These are phyloP conservation scores for Tetramorium alpestre DNA, from an alignment of 1,140 invertebrate species.

Conservation along the genomic window DNA sequence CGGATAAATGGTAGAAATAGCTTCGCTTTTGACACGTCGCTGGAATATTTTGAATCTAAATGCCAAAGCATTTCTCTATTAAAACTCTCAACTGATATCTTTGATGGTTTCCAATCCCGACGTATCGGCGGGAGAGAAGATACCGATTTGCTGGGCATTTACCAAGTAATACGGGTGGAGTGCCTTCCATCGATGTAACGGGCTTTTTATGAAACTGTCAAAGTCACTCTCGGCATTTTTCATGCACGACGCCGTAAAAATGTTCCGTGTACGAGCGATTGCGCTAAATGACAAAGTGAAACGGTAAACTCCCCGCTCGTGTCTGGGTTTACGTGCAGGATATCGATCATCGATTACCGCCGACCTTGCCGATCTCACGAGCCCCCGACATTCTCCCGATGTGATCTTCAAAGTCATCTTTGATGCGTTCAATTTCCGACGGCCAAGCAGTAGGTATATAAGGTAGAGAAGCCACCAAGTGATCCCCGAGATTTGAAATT, in stretches of 20 bases:
- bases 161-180: constrained; percentile 13
- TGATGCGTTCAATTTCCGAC: constrained; percentile 32
- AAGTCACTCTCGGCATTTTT: constrained; percentile 57
- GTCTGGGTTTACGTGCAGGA: constrained; percentile 4
- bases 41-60: constrained; percentile 6
- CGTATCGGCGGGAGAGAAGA: constrained; percentile 9
- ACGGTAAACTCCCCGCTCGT: constrained; percentile 13
- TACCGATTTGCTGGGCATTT: constrained; percentile 37
- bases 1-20: background rate
- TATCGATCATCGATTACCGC: constrained; percentile 50
- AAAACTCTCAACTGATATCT: background rate
- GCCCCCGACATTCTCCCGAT: background rate
- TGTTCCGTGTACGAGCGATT: constrained; percentile 54
- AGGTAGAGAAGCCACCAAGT: background rate
- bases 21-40: background rate
- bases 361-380: constrained; percentile 14
- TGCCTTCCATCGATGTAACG: constrained; percentile 23
- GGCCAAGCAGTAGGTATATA: background rate
- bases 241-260: constrained; percentile 45
- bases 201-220: constrained; percentile 52
- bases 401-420: constrained; percentile 46
- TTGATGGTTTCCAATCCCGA: background rate
- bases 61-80: background rate
- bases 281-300: constrained; percentile 55
- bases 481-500: constrained; percentile 35